phyloP scores from a whole-genome alignment of 1,140 invertebrate species.

The Aphidius gifuensis region DNA sequence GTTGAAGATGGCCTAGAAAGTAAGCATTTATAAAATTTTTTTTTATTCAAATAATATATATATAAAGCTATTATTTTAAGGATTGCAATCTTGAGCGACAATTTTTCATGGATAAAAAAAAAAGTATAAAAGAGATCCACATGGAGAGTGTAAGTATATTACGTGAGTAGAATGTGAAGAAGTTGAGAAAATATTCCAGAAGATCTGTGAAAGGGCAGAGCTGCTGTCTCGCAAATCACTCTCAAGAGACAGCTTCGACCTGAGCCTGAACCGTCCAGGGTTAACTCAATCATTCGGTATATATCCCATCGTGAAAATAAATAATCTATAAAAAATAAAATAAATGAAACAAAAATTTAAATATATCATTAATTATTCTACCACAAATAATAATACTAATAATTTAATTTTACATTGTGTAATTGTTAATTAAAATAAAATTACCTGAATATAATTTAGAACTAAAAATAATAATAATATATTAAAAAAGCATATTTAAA shows the following conservation, averaged over 20 bases:
- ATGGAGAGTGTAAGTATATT: conserved; percentile 27
- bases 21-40: conserved; percentile 17
- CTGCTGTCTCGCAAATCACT: conserved; percentile 71
- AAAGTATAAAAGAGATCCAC: too few species aligned
- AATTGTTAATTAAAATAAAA: background rate
- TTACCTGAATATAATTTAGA: background rate
- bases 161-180: conserved; percentile 66
- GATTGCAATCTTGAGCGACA: too few species aligned
- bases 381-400: background rate
- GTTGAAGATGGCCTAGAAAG: conserved; percentile 61
- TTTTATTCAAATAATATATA: conserved; percentile 1
- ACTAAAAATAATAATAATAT: conserved; percentile 21
- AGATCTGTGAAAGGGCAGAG: conserved; percentile 63
- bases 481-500: conserved; percentile 10
- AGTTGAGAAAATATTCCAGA: conserved; percentile 69
- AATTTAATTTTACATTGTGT: background rate
- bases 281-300: conserved; percentile 61
- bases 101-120: too few species aligned
- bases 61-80: too few species aligned
- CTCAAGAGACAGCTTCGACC: conserved; percentile 69
- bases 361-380: background rate
- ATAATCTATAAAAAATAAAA: conserved; percentile 17
- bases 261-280: conserved; percentile 51
- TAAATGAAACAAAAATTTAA: background rate
- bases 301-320: conserved; percentile 61